phyloP scores from a whole-genome alignment of 2,888 invertebrate genomes.

The Chrysodeixis includens region DNA sequence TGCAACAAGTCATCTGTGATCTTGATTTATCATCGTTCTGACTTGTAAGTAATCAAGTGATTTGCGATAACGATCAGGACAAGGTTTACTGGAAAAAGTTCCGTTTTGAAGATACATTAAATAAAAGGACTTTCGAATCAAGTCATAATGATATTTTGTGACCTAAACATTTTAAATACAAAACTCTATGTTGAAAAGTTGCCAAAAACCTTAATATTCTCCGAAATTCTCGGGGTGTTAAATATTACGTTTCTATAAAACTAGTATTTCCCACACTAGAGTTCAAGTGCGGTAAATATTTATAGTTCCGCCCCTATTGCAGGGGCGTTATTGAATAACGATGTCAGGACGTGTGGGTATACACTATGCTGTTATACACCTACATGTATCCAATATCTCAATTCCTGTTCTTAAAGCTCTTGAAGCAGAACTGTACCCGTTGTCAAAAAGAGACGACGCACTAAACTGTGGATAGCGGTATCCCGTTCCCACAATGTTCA shows the following conservation, averaged over 20 bases:
- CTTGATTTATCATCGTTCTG: neutral
- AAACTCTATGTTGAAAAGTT: neutral
- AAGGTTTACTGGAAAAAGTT: neutral
- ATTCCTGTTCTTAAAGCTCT: no score
- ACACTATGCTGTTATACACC: neutral
- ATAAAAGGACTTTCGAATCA: no score
- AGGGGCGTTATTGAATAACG: neutral
- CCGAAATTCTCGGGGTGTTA: no score
- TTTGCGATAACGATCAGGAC: no score
- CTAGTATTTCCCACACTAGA: neutral
- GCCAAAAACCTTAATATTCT: no score
- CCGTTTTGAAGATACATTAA: no score
- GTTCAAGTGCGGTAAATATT: neutral
- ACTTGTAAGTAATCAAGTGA: neutral
- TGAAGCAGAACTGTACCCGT: no score
- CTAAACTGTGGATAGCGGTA: no score
- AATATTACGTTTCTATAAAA: neutral
- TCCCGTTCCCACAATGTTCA: no score
- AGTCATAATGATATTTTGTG: no score
- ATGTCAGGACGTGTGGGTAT: neutral
- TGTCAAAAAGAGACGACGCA: no score
- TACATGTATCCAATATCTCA: neutral
- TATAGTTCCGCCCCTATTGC: constrained; percentile 6
- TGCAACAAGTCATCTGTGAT: neutral
- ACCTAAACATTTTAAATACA: no score